Conservation (phyloP, 2,797 vertebrate genomes). For the Anableps anableps region DNA sequence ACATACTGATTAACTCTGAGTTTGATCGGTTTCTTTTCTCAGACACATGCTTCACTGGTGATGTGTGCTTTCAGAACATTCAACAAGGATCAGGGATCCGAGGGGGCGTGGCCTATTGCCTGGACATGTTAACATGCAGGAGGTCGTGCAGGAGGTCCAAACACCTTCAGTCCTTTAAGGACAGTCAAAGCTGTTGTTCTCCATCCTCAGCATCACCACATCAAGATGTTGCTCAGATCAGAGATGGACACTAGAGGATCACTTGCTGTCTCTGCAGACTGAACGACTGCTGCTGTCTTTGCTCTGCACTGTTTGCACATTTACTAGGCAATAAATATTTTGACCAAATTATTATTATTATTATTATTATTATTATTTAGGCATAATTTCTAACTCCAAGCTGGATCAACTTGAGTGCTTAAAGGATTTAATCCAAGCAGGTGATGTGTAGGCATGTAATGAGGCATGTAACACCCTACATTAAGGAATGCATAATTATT, state of each 20-base stretch:
- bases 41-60: background rate
- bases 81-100: background rate
- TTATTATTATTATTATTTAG: too few species aligned
- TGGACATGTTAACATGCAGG: background rate
- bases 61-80: background rate
- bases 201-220: background rate
- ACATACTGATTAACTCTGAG: background rate
- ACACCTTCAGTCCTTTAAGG: background rate
- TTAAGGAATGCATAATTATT: too few species aligned
- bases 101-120: background rate
- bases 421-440: too few species aligned
- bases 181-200: background rate
- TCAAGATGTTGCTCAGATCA: background rate
- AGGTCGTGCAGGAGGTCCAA: background rate
- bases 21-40: background rate
- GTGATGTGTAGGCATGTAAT: too few species aligned
- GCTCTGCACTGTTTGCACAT: too few species aligned
- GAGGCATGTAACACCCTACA: too few species aligned
- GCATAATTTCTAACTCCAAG: too few species aligned
- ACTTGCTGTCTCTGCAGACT: background rate
- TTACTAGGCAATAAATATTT: too few species aligned
- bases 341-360: too few species aligned
- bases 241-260: background rate
- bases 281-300: too few species aligned
- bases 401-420: too few species aligned